Base-by-base conservation (phyloP, 2,888 invertebrate genomes). In the Tanypteryx hageni region DNA sequence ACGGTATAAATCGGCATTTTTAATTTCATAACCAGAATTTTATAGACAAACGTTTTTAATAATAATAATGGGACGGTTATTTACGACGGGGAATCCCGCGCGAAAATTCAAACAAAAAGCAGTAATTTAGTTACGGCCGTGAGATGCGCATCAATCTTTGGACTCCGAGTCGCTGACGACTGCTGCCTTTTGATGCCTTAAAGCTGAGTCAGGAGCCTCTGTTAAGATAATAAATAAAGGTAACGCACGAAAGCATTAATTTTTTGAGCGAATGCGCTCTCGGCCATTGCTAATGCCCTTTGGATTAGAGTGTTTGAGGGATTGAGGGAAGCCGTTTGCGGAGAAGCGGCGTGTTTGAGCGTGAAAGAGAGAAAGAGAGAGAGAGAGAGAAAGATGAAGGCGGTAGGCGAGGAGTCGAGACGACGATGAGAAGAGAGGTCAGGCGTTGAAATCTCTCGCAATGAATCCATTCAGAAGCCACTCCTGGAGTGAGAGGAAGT, bases 261-360 rank as follows among this genome's bases (percentile, higher is more conserved):
- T 76, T 76, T 76, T 76, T 76, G 76, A 27, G 76, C 76, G 27
- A 76, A 76, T 76, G 76, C 76, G 76, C 76, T 76, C 76, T 76
- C 76, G 76, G 76, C 76, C 22, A 76, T 76, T 27, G 22, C 76
- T 76, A 76, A 76, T 76, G 76, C 76, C 76, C 68, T 27, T 76
- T 76, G 76, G 27, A 76, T 76, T 76, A 76, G 76, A 76, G 76
- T 76, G 76, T 76, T 76, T 76, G 22, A 76, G 68, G 22, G n/a
- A 68, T 18, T 22, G 11, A 3, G 13, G 76, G 76, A 76, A 27
- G 76, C 22, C 27, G 76, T 27, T 13, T 22, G 76, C 76, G 76
- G 18, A 22, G 27, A 76, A 27, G 76, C 9, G 27, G 76, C 10
- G 22, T 27, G 22, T 13, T 27, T 18, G 76, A 76, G 76, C 27